Evolutionary conservation across 1,140 invertebrate genomes (phyloP).

Genomic region (Drosophila elegans): DNA sequence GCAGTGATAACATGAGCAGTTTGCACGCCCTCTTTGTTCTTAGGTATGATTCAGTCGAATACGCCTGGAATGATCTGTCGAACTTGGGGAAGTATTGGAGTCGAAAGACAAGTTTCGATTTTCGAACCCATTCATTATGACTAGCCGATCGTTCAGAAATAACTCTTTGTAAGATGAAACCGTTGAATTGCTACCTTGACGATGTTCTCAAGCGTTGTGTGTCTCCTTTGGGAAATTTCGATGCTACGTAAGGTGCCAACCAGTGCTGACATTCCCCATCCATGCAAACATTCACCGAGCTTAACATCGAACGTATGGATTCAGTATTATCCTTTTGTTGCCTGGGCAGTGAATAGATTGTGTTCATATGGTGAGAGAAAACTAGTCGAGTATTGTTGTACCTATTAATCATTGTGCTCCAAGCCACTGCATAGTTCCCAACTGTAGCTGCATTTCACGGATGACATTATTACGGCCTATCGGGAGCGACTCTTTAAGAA

Average conservation of each 20-base stretch:
- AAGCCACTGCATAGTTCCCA: too few relatives aligned
- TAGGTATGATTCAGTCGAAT: not conserved
- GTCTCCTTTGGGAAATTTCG: not conserved
- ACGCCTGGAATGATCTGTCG: not conserved
- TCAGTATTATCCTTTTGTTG: too few relatives aligned
- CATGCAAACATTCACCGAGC: not conserved
- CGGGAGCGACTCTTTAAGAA: too few relatives aligned
- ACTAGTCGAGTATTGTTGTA: too few relatives aligned
- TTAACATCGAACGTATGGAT: not conserved
- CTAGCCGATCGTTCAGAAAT: not conserved
- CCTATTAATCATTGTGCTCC: too few relatives aligned
- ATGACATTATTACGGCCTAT: too few relatives aligned
- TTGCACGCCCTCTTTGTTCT: not conserved
- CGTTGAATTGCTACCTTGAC: too few relatives aligned
- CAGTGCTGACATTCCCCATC: not conserved
- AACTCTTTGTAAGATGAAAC: too few relatives aligned
- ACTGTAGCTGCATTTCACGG: too few relatives aligned
- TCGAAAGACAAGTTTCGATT: not conserved
- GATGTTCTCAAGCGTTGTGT: constrained; percentile 3
- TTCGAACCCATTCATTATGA: not conserved
- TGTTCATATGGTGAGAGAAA: too few relatives aligned
- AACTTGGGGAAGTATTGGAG: not conserved
- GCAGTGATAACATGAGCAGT: not conserved
- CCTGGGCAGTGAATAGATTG: too few relatives aligned
- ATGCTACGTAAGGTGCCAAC: constrained; percentile 1